A percentile compares a stretch with the other conserved stretches of the same genome.
phyloP scores from a whole-genome alignment of 2,797 vertebrate species.

The Zalophus californianus region DNA sequence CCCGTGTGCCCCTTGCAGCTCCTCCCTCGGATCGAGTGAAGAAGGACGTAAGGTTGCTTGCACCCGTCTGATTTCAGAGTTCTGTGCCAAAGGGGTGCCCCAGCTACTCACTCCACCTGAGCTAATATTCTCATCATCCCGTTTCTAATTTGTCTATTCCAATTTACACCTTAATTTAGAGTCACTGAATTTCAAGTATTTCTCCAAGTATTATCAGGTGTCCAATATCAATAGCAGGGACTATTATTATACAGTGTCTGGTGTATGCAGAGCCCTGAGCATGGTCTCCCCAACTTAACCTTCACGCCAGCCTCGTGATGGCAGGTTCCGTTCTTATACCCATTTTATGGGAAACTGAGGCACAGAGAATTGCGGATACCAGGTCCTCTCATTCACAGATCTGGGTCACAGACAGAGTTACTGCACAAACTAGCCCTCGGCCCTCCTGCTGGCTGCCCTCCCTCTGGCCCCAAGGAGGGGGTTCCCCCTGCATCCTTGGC shows the following conservation, averaged over 20 bases:
- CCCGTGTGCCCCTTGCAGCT: not conserved
- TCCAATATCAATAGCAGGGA: not conserved
- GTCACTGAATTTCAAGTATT: not conserved
- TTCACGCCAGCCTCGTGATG: not conserved
- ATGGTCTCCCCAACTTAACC: not conserved
- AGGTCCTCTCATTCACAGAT: not conserved
- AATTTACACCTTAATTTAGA: not conserved
- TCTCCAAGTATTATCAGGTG: not conserved
- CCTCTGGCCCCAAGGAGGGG: not conserved
- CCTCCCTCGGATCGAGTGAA: not conserved
- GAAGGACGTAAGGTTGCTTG: no score
- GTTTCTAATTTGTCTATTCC: not conserved
- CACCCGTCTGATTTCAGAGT: not conserved
- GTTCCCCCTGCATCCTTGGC: not conserved
- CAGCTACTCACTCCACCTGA: not conserved
- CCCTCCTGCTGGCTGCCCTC: no score
- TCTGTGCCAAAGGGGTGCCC: not conserved
- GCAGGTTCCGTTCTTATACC: not conserved
- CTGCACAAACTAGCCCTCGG: no score
- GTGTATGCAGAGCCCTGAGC: rapidly evolving
- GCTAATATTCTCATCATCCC: not conserved
- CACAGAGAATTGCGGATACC: not conserved
- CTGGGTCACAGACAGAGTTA: not conserved
- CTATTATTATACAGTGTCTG: rapidly evolving
- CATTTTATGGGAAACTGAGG: not conserved